Evolutionary conservation across 53 echinoderm and acorn worm species (phyloP).

Genomic region (Antedon mediterranea): DNA sequence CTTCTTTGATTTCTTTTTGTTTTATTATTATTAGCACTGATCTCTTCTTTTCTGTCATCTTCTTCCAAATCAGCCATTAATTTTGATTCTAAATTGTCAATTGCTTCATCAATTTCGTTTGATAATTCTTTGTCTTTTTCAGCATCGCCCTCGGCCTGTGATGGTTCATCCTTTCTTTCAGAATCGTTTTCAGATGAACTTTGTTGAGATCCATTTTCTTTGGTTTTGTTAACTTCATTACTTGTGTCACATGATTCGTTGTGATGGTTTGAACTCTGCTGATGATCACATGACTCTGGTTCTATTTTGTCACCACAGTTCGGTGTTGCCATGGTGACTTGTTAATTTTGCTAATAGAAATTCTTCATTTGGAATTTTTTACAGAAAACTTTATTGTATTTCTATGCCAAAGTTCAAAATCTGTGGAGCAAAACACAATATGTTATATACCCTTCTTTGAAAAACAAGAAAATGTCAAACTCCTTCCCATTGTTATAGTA

Average conservation of each 20-base stretch:
- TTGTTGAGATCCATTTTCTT: background rate
- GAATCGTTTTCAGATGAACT: background rate
- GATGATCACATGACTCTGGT: background rate
- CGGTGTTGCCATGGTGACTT: background rate
- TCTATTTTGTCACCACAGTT: background rate
- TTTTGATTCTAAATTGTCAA: background rate
- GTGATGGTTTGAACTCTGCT: background rate
- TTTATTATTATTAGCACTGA: background rate
- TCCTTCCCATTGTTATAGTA: no score
- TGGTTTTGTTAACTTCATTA: background rate
- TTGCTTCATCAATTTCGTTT: background rate
- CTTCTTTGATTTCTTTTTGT: background rate
- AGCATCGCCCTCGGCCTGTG: background rate
- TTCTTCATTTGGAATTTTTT: background rate
- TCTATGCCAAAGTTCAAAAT: no score
- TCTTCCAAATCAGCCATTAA: background rate
- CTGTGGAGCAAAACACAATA: no score
- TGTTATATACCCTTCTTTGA: no score
- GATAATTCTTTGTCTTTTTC: background rate
- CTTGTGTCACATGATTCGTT: background rate
- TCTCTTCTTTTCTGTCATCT: background rate
- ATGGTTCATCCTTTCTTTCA: background rate
- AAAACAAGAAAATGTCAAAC: no score
- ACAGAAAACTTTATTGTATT: no score
- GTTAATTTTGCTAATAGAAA: background rate